Base-by-base conservation (phyloP, 2,797 vertebrate species). In the Malacoctenus gilli region DNA sequence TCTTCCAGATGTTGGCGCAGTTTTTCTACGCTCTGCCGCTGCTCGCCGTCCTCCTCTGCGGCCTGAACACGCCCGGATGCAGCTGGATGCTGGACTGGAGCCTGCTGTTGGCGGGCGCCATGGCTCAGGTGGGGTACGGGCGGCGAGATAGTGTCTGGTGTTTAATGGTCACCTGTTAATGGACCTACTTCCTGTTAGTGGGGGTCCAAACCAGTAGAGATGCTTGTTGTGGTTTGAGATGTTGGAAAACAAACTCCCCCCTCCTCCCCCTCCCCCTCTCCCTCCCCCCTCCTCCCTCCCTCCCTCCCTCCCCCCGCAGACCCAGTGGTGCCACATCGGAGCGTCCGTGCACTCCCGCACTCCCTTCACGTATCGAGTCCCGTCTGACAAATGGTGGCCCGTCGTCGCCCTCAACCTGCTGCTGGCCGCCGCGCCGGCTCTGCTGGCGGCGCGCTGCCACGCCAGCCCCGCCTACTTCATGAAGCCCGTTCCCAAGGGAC, bases 61-160 rank as follows among this genome's bases (percentile, higher is more conserved):
- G 90, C 8, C 92, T 99, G 70, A 61, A 68, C 12, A 70, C 65
- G 31, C 96, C 97, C 0, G 95, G 95, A 34, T 95, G 95, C 75
- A 86, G 86, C 40, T 98, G 96, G 95, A 92, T 99, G 92, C 87
- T 94, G 2, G 96, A 98, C 84, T 95, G 92, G 92, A 92, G 93
- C 34, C 40, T 96, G 58, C 74, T 98, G 75, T 91, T 92, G 2
- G 95, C 95, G 0, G 96, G 94, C 0, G 95, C 94, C 30, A 58
- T 96, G 0, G 90, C 92, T 5, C 96, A 99, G 94, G 97, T 99
- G 85, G 39, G 5, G 0, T 46, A n/a, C n/a, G n/a, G n/a, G n/a
- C n/a, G n/a, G n/a, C n/a, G n/a, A n/a, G n/a, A n/a, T n/a, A n/a
- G n/a, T n/a, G n/a, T n/a, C n/a, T n/a, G n/a, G n/a, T n/a, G n/a